Percentiles rank a stretch among this genome's conserved stretches.
phyloP scores from a whole-genome alignment of 2,888 invertebrate genomes.

The Heliconius ismenius region DNA sequence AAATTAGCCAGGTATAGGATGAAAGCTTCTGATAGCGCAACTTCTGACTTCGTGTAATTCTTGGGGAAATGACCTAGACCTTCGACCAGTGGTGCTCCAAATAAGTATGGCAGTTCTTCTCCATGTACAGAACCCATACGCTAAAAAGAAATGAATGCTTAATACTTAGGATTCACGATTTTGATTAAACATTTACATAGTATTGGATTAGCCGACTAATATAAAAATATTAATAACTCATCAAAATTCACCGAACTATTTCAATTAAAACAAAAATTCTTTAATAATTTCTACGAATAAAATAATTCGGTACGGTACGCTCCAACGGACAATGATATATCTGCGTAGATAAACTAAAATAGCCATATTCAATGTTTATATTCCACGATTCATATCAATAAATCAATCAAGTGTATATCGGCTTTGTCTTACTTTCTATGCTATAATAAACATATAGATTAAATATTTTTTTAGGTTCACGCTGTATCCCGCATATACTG shows the following conservation, averaged over 20 bases:
- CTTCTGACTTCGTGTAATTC: conserved; percentile 94
- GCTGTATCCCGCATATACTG: background rate
- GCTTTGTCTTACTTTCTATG: conserved; percentile 4
- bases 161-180: background rate
- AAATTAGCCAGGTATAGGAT: conserved; percentile 95
- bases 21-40: conserved; percentile 92
- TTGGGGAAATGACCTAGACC: conserved; percentile 91
- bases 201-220: background rate
- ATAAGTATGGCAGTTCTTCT: conserved; percentile 94
- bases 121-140: conserved; percentile 96
- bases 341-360: conserved; percentile 22
- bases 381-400: conserved; percentile 23
- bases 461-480: background rate
- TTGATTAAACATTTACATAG: background rate
- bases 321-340: conserved; percentile 27
- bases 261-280: background rate
- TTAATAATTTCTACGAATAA: conserved; percentile 20
- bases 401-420: conserved; percentile 30
- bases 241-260: conserved; percentile 31
- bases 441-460: background rate
- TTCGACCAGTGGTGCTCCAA: conserved; percentile 94
- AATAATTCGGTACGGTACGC: background rate
- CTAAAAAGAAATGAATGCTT: conserved; percentile 70
- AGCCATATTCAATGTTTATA: conserved; percentile 27
- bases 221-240: background rate